A percentile compares a stretch with the other conserved stretches of the same genome.
Conservation (phyloP, 1,140 invertebrate species). For the Heliothis virescens region DNA sequence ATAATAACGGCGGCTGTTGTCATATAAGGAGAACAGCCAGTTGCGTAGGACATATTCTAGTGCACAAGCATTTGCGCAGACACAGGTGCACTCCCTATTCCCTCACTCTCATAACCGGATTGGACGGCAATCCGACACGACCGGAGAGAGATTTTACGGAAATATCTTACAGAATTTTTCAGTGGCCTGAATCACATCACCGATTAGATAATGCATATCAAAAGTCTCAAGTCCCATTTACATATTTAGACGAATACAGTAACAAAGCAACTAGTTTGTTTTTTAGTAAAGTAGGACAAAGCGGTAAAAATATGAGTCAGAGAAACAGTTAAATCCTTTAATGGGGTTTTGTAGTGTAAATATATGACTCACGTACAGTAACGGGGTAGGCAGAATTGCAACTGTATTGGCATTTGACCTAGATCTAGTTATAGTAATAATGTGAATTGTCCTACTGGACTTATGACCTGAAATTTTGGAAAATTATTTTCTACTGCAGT, state of each 20-base stretch:
- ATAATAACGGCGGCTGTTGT: too few species aligned
- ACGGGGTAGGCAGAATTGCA: conserved; percentile 1
- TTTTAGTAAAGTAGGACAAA: conserved; percentile 11
- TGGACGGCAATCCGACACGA: too few species aligned
- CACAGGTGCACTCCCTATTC: too few species aligned
- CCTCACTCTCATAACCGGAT: too few species aligned
- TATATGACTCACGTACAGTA: conserved; percentile 3
- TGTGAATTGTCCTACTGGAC: too few species aligned
- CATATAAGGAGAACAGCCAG: too few species aligned
- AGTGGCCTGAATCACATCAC: background rate
- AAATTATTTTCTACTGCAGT: too few species aligned
- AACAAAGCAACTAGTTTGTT: background rate
- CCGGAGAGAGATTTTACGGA: too few species aligned
- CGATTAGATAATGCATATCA: conserved; percentile 15
- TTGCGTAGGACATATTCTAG: too few species aligned
- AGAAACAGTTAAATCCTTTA: conserved; percentile 7
- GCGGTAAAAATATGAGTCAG: conserved; percentile 16
- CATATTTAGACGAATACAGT: background rate
- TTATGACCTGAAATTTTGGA: too few species aligned
- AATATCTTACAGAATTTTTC: too few species aligned
- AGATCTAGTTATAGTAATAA: background rate
- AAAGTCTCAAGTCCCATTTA: background rate
- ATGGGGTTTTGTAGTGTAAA: background rate
- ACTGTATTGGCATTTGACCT: background rate
- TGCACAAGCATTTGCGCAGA: too few species aligned